Base-by-base conservation (phyloP, 1,140 invertebrate species). In the Coboldia fuscipes region DNA sequence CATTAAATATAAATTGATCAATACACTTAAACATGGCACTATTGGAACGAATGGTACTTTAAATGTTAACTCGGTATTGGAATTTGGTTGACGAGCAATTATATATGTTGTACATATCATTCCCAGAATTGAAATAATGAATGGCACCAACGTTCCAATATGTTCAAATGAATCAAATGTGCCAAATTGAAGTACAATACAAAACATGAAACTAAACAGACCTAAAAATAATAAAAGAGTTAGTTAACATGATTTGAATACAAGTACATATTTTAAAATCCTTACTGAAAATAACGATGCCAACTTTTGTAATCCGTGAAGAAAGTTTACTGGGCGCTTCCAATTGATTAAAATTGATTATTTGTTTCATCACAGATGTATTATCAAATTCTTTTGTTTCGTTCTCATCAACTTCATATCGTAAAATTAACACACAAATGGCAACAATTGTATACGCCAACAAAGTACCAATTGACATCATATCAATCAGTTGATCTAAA, bases 381-480 rank as follows among this genome's bases (percentile, higher is more conserved):
- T 43, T 17, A 28, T 14, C 46, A 54, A 7, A 12, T 32, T 6
- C 18, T 8, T 16, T 5, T 17, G 10, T 13, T 3, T 16, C 12
- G 4, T 33, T 51, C 12, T 50, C 30, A 7, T 51, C 48, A 20
- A 48, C 44, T 39, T 47, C 38, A 40, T 68, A 81, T 66, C 77
- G 72, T 9, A 94, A 60, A 43, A 94, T 68, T 3, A 94, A 61
- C 1, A 96, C 84, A 46, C 81, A 89, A 30, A 81, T 67, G 7
- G 86, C 79, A 0, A 96, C 90, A 35, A 94, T 77, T 5, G 84
- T 81, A 48, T 94, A 96, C 0, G 89, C 89, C 21, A 94, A 61
- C 1, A 97, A 59, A 0, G 90, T 94, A 20, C 30, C 30, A 45
- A 97, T 94, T 1, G 85, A 90, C 85, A 94, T 90, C 85, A 97